phyloP scores from a whole-genome alignment of 2,888 invertebrate species.

The Parnassius mnemosyne region DNA sequence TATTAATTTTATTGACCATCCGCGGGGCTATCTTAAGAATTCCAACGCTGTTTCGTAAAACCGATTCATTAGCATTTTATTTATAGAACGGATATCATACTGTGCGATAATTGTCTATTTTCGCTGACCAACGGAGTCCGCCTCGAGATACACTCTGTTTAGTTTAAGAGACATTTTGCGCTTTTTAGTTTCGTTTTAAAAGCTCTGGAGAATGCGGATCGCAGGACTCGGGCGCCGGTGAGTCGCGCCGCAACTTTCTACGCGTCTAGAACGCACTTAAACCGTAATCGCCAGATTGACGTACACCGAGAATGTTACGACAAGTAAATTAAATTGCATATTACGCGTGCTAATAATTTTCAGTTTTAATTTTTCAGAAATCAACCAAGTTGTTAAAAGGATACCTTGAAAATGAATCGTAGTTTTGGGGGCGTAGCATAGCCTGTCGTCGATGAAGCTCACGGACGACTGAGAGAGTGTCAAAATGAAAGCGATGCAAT shows the following conservation, averaged over 20 bases:
- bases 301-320: slow-evolving; percentile 71
- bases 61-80: slow-evolving; percentile 45
- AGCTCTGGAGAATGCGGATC: slow-evolving; percentile 71
- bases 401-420: slow-evolving; percentile 2
- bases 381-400: slow-evolving; percentile 3
- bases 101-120: slow-evolving; percentile 55
- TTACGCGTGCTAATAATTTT: slow-evolving; percentile 56
- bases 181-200: slow-evolving; percentile 67
- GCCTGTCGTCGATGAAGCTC: no score
- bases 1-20: slow-evolving; percentile 23
- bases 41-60: slow-evolving; percentile 28
- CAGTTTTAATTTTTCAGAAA: slow-evolving; percentile 41
- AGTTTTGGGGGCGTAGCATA: no score
- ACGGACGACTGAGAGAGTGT: no score
- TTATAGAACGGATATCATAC: slow-evolving; percentile 41
- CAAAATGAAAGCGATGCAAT: no score
- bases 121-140: slow-evolving; percentile 51
- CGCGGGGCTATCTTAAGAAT: slow-evolving; percentile 18
- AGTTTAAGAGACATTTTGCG: slow-evolving; percentile 57
- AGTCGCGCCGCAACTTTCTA: slow-evolving; percentile 80
- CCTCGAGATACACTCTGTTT: slow-evolving; percentile 57
- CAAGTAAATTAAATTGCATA: slow-evolving; percentile 71
- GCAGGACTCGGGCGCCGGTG: slow-evolving; percentile 77
- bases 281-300: slow-evolving; percentile 78
- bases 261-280: slow-evolving; percentile 77